Conservation (phyloP, 2,888 invertebrate genomes). For the Chrysolina americana region DNA sequence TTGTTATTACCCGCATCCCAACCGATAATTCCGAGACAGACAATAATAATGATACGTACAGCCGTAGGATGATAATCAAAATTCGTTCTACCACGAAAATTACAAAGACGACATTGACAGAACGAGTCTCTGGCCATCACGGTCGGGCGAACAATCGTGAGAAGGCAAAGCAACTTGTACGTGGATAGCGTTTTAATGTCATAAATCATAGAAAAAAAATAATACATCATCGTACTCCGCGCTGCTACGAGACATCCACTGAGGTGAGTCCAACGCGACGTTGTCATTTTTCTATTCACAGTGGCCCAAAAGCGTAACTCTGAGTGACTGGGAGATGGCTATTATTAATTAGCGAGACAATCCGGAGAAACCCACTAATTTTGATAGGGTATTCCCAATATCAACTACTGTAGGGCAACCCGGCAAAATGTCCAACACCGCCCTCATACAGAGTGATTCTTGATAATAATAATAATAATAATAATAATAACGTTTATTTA, state of each 20-base stretch:
- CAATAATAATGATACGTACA: slow-evolving; percentile 16
- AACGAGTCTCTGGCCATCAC: slow-evolving; percentile 56
- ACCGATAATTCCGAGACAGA: neutral
- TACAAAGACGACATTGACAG: slow-evolving; percentile 50
- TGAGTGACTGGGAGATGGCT: too few species aligned
- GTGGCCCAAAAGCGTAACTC: too few species aligned
- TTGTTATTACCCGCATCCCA: slow-evolving; percentile 12
- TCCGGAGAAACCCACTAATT: too few species aligned
- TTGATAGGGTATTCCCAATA: too few species aligned
- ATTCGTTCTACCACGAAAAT: slow-evolving; percentile 28
- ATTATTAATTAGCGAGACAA: too few species aligned
- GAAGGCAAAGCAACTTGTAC: slow-evolving; percentile 59
- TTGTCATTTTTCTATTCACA: too few species aligned
- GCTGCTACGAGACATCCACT: neutral
- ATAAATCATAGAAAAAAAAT: slow-evolving; percentile 32
- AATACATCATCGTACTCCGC: slow-evolving; percentile 1
- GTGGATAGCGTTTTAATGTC: slow-evolving; percentile 36
- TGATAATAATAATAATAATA: too few species aligned
- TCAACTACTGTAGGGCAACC: too few species aligned
- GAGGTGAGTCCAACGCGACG: neutral
- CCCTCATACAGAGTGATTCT: too few species aligned
- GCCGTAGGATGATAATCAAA: slow-evolving; percentile 23
- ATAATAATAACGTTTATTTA: too few species aligned
- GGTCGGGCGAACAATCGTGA: slow-evolving; percentile 59
- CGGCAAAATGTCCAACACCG: too few species aligned